Conservation (phyloP, 1,140 invertebrate species). For the Drosophila kepulauana region DNA sequence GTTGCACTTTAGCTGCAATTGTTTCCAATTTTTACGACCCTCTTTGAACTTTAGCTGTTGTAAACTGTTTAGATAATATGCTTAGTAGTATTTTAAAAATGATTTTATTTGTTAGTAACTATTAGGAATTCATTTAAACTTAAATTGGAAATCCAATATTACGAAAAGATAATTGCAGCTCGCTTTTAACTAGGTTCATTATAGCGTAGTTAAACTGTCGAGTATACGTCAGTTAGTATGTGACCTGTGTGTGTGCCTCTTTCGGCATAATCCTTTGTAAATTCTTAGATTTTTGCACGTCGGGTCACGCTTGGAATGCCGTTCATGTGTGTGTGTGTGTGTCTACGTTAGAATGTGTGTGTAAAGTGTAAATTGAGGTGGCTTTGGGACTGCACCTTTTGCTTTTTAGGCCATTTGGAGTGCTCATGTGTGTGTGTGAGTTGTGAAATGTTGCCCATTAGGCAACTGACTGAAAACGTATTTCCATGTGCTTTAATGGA, state of each 20-base stretch:
- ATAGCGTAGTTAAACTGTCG: constrained; percentile 15
- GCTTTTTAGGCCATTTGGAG: constrained; percentile 43
- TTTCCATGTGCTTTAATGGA: constrained; percentile 78
- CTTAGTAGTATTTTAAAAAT: neutral
- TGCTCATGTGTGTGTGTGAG: constrained; percentile 37
- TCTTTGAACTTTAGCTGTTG: neutral
- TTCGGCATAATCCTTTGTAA: constrained; percentile 72
- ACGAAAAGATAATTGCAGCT: too few species aligned
- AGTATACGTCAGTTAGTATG: constrained; percentile 4
- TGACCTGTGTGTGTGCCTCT: constrained; percentile 33
- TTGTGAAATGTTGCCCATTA: constrained; percentile 60
- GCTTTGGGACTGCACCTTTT: constrained; percentile 62
- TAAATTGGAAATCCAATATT: too few species aligned
- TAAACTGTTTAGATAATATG: neutral
- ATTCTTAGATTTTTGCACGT: constrained; percentile 78
- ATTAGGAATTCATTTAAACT: too few species aligned
- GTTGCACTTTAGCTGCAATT: neutral
- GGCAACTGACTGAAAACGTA: constrained; percentile 61
- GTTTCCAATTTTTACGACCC: neutral
- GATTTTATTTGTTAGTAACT: too few species aligned
- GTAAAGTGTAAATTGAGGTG: constrained; percentile 63
- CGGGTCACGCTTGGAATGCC: constrained; percentile 45
- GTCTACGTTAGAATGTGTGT: constrained; percentile 41
- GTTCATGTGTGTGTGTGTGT: constrained; percentile 24
- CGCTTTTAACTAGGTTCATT: neutral